Evolutionary conservation across 1,140 invertebrate genomes (phyloP).

Genomic region (Lordiphosa stackelbergi): DNA sequence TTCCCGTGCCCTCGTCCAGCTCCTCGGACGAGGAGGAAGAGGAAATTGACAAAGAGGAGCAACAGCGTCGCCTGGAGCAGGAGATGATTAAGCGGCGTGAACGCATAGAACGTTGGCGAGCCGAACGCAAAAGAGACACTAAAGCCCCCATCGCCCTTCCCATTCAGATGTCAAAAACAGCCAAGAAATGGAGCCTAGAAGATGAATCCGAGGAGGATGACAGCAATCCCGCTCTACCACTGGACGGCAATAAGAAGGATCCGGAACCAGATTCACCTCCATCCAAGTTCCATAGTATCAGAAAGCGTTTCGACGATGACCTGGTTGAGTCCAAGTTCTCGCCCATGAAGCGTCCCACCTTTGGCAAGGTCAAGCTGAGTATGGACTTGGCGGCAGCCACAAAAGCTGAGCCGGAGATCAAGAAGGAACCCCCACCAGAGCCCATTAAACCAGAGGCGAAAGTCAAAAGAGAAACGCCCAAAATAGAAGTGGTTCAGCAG

Average conservation of each 20-base stretch:
- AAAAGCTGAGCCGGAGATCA: slow-evolving; percentile 18
- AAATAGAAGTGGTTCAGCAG: not conserved
- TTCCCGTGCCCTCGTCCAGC: slow-evolving; percentile 54
- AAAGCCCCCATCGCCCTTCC: slow-evolving; percentile 58
- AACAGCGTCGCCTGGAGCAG: slow-evolving; percentile 92
- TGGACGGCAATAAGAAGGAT: slow-evolving; percentile 48
- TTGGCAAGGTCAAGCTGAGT: slow-evolving; percentile 48
- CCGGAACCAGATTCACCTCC: slow-evolving; percentile 57
- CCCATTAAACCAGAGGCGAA: not conserved
- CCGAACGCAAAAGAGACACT: slow-evolving; percentile 89
- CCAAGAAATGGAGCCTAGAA: slow-evolving; percentile 95
- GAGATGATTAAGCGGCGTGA: slow-evolving; percentile 98
- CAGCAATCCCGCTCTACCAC: slow-evolving; percentile 62
- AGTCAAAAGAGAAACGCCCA: not conserved
- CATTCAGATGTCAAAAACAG: slow-evolving; percentile 63
- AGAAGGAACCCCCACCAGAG: slow-evolving; percentile 11
- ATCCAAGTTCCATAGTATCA: slow-evolving; percentile 76
- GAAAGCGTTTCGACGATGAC: slow-evolving; percentile 78
- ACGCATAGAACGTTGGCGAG: slow-evolving; percentile 94
- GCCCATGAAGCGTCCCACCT: slow-evolving; percentile 55
- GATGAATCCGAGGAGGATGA: slow-evolving; percentile 89
- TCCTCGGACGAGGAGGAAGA: slow-evolving; percentile 53
- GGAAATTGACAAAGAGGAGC: slow-evolving; percentile 82
- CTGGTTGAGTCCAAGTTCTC: slow-evolving; percentile 80
- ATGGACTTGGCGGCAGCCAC: slow-evolving; percentile 23